Evolutionary conservation across 2,888 invertebrate genomes (phyloP), one percentile per base, ranked within the genome.

Genomic region (Aphidoletes aphidimyza): DNA sequence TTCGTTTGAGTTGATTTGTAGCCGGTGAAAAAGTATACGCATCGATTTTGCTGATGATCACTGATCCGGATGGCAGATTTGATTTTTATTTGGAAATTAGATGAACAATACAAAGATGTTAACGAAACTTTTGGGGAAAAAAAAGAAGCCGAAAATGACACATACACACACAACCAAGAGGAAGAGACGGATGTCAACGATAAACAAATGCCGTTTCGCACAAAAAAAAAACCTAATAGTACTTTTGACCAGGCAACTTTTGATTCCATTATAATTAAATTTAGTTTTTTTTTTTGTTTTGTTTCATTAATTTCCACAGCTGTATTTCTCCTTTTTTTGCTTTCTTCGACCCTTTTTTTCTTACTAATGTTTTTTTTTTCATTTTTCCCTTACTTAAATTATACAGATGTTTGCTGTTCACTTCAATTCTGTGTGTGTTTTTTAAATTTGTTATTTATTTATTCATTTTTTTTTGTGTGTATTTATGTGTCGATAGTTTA

Each of bases 211-310:
- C 26, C 69, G 30, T 69, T 54, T 69, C 5, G 69, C 69, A 69
- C 6, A 30, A 30, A 30, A 69, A 34, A 69, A 69, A 54, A 22
- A 69, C 34, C 69, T 69, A 69, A 69, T n/a, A 69, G 69, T 69
- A 69, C 69, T 3, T 69, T 81, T 22, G 81, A 81, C 37, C 37
- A 81, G 81, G 81, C 81, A 81, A 81, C 81, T 81, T 81, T 81
- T 81, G 81, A 81, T 81, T 81, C 69, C 69, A 30, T 69, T 69
- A 69, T 30, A 69, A 14, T 69, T 69, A 69, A 69, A 69, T 69
- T 69, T 69, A 69, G 30, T 69, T 69, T 14, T 26, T 54, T 54
- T 5, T 54, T 26, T 54, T 26, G 2, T 3, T 54, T 22, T 54
- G 2, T 11, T 26, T 54, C 22, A 11, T 69, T 42, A 9, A 42